Percentiles rank a stretch among this genome's conserved stretches.
phyloP scores from a whole-genome alignment of 1,140 invertebrate genomes.

The Drosophila guanche region DNA sequence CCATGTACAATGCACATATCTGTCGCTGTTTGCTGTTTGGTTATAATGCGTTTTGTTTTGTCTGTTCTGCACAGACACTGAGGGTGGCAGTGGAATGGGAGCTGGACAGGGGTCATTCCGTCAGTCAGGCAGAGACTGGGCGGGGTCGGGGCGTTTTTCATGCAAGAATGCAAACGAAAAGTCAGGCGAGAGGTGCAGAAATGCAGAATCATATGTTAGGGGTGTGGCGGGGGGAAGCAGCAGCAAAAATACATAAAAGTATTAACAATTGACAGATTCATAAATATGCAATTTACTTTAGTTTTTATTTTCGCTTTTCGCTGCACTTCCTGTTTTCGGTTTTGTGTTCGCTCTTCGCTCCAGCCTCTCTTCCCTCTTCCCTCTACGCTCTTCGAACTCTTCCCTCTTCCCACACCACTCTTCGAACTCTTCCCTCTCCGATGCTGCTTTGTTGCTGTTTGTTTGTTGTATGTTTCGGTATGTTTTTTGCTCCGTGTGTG shows the following conservation, averaged over 20 bases:
- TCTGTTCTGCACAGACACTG: conserved; percentile 29
- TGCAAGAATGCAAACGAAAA: conserved; percentile 56
- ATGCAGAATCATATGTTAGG: conserved; percentile 58
- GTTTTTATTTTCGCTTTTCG: conserved; percentile 75
- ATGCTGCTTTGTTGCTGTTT: conserved; percentile 20
- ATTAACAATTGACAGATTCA: conserved; percentile 83
- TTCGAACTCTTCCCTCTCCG: too few species aligned
- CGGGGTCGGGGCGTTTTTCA: conserved; percentile 30
- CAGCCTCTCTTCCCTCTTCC: conserved; percentile 23
- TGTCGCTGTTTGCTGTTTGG: conserved; percentile 19
- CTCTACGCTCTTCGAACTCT: background rate
- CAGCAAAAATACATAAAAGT: conserved; percentile 67
- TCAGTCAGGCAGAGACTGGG: conserved; percentile 11
- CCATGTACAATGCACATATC: too few species aligned
- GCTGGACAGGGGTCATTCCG: conserved; percentile 17
- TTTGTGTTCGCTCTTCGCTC: conserved; percentile 22
- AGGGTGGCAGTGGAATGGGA: too few species aligned
- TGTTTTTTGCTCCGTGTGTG: conserved; percentile 21
- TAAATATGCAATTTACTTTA: conserved; percentile 82
- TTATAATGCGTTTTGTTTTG: conserved; percentile 63
- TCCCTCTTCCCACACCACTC: too few species aligned
- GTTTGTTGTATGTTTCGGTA: conserved; percentile 7
- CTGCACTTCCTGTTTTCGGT: conserved; percentile 77
- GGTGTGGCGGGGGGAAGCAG: conserved; percentile 37
- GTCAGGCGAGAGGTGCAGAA: conserved; percentile 38